phyloP scores from a whole-genome alignment of 2,113 vertebrate species.

The Neolamprologus cancellatus region DNA sequence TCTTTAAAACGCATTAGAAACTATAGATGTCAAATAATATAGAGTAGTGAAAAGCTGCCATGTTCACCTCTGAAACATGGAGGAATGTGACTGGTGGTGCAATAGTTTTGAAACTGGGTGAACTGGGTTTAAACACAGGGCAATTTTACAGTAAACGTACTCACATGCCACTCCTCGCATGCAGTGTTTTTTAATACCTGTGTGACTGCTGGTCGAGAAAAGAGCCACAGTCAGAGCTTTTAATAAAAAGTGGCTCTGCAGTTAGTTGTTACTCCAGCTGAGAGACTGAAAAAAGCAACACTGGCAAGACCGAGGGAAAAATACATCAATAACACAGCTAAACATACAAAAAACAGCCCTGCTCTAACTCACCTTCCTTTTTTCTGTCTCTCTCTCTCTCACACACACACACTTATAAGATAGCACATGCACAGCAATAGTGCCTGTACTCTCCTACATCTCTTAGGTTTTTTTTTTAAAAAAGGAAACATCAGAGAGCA shows the following conservation, averaged over 20 bases:
- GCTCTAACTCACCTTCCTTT: background rate
- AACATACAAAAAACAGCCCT: conserved; percentile 50
- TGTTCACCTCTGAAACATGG: background rate
- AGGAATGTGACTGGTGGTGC: background rate
- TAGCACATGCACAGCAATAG: background rate
- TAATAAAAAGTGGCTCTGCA: conserved; percentile 3
- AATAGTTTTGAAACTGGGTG: background rate
- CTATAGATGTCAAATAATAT: background rate
- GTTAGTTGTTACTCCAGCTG: conserved; percentile 63
- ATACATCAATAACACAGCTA: conserved; percentile 60
- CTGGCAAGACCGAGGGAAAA: conserved; percentile 34
- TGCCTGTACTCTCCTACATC: background rate
- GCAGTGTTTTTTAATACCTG: background rate
- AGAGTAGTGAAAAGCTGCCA: background rate
- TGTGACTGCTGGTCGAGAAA: background rate
- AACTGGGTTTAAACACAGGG: background rate
- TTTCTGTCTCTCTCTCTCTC: background rate
- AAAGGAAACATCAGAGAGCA: background rate
- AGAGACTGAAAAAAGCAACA: conserved; percentile 56
- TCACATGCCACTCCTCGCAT: background rate
- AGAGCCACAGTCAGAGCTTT: background rate
- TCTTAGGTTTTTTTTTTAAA: background rate
- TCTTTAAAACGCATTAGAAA: background rate
- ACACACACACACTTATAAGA: background rate
- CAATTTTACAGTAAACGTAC: background rate